These are phyloP conservation scores for Thalassoma bifasciatum DNA, from an alignment of 2,113 vertebrate species.

Conservation along the genomic window DNA sequence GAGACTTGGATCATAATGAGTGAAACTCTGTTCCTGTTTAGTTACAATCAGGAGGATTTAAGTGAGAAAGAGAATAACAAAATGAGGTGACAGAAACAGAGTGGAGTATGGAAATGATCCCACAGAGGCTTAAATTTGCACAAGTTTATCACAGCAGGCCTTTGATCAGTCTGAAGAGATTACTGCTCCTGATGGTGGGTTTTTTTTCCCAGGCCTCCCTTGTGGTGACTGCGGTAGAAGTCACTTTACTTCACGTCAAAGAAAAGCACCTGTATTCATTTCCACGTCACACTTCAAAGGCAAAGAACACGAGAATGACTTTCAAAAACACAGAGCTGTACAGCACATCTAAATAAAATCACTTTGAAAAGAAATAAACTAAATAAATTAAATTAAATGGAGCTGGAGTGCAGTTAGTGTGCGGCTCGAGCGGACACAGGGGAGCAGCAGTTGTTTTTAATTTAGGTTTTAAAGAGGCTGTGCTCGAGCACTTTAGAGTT, in stretches of 20 bases:
- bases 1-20: not conserved
- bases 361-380: not conserved
- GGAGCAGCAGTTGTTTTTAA: not conserved
- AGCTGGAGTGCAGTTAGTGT: not conserved
- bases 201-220: conserved; percentile 6
- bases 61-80: conserved; percentile 21
- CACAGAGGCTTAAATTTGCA: not conserved
- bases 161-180: conserved; percentile 12
- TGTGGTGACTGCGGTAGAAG: not conserved
- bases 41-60: conserved; percentile 7
- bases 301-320: not conserved
- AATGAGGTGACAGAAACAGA: conserved; percentile 13
- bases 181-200: not conserved
- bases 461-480: not conserved
- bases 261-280: not conserved
- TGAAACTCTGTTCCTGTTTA: not conserved
- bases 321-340: not conserved
- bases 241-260: not conserved
- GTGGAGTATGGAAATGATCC: not conserved
- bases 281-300: not conserved
- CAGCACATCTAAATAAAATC: not conserved
- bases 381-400: not conserved
- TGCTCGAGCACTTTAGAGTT: not conserved
- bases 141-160: not conserved
- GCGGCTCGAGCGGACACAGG: not conserved